These are phyloP conservation scores for Aphidius ervi DNA, from an alignment of 1,140 invertebrate species.

Conservation along the genomic window DNA sequence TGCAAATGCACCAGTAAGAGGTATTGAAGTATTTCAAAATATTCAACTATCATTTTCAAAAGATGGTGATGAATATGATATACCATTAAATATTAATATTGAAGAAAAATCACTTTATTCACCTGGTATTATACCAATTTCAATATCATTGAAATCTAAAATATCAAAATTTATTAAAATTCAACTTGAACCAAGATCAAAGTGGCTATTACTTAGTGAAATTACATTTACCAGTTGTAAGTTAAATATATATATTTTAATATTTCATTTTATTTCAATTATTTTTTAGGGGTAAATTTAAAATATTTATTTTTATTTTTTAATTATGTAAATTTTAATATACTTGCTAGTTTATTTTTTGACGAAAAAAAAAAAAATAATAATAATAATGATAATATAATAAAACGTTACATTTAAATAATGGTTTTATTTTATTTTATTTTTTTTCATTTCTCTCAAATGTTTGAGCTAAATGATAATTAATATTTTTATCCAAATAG, in stretches of 20 bases:
- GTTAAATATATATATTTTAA: slow-evolving; percentile 27
- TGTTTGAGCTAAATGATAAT: too few relatives aligned
- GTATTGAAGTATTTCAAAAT: slow-evolving; percentile 69
- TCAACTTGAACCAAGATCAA: slow-evolving; percentile 73
- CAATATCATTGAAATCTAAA: slow-evolving; percentile 58
- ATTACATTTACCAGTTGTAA: slow-evolving; percentile 75
- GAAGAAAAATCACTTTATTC: slow-evolving; percentile 25
- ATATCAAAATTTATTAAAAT: slow-evolving; percentile 74
- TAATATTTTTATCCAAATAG: too few relatives aligned
- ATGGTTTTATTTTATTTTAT: too few relatives aligned
- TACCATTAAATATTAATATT: slow-evolving; percentile 41
- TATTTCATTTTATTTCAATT: neutral
- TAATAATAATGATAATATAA: neutral
- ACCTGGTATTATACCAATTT: slow-evolving; percentile 18
- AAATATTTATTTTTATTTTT: slow-evolving; percentile 24
- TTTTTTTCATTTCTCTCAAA: too few relatives aligned
- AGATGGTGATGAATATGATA: slow-evolving; percentile 70
- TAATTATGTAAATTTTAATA: neutral
- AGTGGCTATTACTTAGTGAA: slow-evolving; percentile 88
- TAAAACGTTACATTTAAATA: too few relatives aligned
- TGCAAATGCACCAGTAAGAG: slow-evolving; percentile 68
- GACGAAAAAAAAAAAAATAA: too few relatives aligned
- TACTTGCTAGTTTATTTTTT: too few relatives aligned
- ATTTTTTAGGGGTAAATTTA: slow-evolving; percentile 12
- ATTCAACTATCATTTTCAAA: slow-evolving; percentile 73